Conservation (phyloP, 2,888 invertebrate genomes). For the Oscheius sp. region DNA sequence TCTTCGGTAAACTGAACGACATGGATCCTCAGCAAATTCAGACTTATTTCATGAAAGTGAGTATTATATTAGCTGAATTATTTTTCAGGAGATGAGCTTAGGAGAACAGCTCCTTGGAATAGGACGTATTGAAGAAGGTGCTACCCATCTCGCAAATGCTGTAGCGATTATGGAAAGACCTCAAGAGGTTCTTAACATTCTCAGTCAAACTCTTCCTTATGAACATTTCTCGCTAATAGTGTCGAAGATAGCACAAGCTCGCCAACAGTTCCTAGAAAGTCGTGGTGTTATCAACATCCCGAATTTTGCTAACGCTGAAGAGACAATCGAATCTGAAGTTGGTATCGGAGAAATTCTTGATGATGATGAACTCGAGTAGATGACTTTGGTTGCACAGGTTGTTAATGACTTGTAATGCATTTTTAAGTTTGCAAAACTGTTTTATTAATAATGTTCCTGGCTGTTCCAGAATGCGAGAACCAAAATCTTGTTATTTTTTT, state of each 20-base stretch:
- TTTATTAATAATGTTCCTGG: too few species aligned
- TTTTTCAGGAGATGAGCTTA: conserved; percentile 82
- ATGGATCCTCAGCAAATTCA: conserved; percentile 9
- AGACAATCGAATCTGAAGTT: too few species aligned
- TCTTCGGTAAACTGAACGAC: too few species aligned
- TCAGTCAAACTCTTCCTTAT: conserved; percentile 78
- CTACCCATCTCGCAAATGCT: conserved; percentile 94
- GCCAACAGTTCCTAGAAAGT: neutral
- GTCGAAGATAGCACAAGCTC: neutral
- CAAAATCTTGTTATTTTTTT: too few species aligned
- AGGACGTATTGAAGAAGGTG: conserved; percentile 78
- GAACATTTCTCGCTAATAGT: too few species aligned
- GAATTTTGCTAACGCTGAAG: too few species aligned
- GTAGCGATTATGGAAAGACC: conserved; percentile 95
- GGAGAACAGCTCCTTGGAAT: conserved; percentile 86
- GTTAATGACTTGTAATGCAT: too few species aligned
- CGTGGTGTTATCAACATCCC: neutral
- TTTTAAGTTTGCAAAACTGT: too few species aligned
- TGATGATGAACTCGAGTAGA: too few species aligned
- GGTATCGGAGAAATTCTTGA: too few species aligned
- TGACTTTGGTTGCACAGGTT: too few species aligned
- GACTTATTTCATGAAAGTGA: neutral
- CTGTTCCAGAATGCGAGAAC: too few species aligned
- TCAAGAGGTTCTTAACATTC: conserved; percentile 84
- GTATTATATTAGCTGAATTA: neutral